A percentile compares a stretch with the other conserved stretches of the same genome.
These are phyloP conservation scores for Sander vitreus DNA, from an alignment of 2,113 vertebrate genomes.

Conservation along the genomic window DNA sequence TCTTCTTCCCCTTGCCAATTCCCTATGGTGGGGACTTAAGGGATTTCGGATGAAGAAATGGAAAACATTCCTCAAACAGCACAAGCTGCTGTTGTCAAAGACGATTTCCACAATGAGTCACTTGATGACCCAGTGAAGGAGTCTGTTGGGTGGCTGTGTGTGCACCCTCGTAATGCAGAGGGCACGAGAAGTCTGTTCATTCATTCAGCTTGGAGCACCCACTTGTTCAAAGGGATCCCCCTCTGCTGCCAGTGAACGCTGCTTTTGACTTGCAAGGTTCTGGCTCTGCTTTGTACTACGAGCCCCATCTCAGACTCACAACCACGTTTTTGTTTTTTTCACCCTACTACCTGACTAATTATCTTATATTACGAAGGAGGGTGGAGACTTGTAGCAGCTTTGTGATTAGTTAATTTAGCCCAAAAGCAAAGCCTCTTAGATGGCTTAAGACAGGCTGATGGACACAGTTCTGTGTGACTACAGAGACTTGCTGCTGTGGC, in stretches of 20 bases:
- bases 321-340: not conserved
- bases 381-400: constrained; percentile 62
- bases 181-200: constrained; percentile 73
- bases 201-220: constrained; percentile 61
- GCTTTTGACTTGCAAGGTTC: not conserved
- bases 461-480: constrained; percentile 10
- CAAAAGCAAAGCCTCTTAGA: constrained; percentile 78
- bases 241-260: not conserved
- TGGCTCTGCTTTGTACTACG: not conserved
- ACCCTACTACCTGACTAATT: constrained; percentile 44
- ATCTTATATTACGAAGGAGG: constrained; percentile 37
- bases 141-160: constrained; percentile 60
- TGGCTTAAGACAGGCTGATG: constrained; percentile 64
- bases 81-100: constrained; percentile 81
- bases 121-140: constrained; percentile 72
- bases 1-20: constrained; percentile 65
- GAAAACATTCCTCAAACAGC: constrained; percentile 84
- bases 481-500: constrained; percentile 27
- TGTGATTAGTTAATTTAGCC: constrained; percentile 76
- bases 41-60: constrained; percentile 84
- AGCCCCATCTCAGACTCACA: constrained; percentile 6
- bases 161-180: constrained; percentile 44
- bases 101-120: constrained; percentile 81
- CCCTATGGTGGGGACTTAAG: constrained; percentile 74
- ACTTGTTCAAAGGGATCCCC: constrained; percentile 42